phyloP scores from a whole-genome alignment of 1,140 invertebrate genomes.

The Mylabris phalerata region DNA sequence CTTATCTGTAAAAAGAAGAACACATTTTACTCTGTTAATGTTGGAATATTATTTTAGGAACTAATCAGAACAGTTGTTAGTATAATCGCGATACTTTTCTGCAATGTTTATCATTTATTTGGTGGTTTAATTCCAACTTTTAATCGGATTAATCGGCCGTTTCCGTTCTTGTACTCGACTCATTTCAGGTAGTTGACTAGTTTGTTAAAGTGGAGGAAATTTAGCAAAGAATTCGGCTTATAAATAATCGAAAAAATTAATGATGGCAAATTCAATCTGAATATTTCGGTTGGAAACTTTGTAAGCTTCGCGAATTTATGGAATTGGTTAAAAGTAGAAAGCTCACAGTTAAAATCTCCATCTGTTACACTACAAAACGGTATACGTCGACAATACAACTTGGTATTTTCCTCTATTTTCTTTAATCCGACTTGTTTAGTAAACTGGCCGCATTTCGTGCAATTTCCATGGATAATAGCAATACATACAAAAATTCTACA shows the following conservation, averaged over 20 bases:
- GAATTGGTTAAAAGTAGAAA: slow-evolving; percentile 12
- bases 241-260: no score
- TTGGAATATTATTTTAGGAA: background rate
- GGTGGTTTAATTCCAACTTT: background rate
- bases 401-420: slow-evolving; percentile 7
- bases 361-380: slow-evolving; percentile 3
- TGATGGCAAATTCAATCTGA: no score
- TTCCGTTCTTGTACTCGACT: background rate
- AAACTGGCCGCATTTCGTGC: no score
- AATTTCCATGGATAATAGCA: no score
- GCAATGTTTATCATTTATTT: background rate
- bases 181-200: no score
- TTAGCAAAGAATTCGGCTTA: no score
- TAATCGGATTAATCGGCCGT: slow-evolving; percentile 11
- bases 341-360: slow-evolving; percentile 7
- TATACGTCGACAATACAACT: no score
- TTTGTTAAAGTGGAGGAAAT: no score
- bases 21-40: no score
- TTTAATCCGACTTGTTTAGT: background rate
- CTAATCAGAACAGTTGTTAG: slow-evolving; percentile 5
- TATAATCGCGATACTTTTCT: slow-evolving; percentile 5
- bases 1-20: no score
- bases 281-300: no score
- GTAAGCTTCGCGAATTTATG: slow-evolving; percentile 6
- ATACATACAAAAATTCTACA: no score